Conservation (phyloP, 2,113 vertebrate species). For the Lamprologus speciosus region DNA sequence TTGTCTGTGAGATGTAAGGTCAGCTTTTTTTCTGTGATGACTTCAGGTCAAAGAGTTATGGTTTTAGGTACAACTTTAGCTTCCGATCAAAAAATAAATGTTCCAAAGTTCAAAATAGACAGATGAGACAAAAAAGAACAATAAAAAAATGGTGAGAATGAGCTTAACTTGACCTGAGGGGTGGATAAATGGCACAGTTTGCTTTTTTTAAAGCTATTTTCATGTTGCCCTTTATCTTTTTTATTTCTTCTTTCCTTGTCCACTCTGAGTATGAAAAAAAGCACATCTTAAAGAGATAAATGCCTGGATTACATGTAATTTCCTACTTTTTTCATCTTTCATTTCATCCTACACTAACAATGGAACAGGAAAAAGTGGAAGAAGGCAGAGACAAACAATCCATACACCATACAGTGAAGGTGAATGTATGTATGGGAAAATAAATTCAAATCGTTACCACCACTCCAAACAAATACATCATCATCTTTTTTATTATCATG, state of each 20-base stretch:
- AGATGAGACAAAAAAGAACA: not conserved
- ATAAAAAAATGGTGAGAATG: not conserved
- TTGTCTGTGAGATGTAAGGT: not conserved
- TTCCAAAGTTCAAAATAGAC: not conserved
- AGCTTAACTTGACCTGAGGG: not conserved
- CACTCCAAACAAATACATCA: not conserved
- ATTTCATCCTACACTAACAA: not conserved
- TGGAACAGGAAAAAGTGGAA: not conserved
- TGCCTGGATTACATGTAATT: not conserved
- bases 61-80: not conserved
- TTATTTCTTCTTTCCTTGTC: not conserved
- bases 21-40: not conserved
- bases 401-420: not conserved
- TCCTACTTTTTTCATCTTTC: not conserved
- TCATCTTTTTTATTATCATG: not conserved
- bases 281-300: not conserved
- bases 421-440: not conserved
- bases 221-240: not conserved
- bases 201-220: not conserved
- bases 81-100: not conserved
- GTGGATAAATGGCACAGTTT: not conserved
- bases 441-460: not conserved
- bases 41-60: not conserved
- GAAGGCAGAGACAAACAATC: not conserved
- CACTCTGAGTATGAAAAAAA: not conserved